A percentile compares a stretch with the other conserved stretches of the same genome.
Conservation (phyloP, 2,113 vertebrate species). For the Heterochromis multidens region DNA sequence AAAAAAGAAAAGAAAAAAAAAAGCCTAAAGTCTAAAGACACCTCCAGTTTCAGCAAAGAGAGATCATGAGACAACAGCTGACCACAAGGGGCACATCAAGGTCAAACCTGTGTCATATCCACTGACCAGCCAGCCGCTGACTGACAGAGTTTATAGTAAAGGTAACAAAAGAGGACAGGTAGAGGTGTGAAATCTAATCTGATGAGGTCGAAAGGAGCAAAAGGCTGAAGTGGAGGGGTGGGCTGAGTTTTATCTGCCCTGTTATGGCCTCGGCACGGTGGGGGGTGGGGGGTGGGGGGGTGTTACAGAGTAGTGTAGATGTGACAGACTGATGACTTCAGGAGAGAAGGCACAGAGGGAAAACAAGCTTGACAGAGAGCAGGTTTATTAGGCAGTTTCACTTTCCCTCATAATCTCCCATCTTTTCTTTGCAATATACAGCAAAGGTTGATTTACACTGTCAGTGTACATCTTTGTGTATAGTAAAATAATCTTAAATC, state of each 20-base stretch:
- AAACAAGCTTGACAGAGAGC: neutral
- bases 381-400: neutral
- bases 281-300: neutral
- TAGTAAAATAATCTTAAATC: neutral
- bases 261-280: neutral
- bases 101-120: conserved; percentile 41
- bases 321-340: neutral
- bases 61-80: neutral
- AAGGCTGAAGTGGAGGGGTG: neutral
- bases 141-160: conserved; percentile 39
- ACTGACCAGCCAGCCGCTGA: conserved; percentile 14
- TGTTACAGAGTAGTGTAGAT: neutral
- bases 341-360: neutral
- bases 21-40: neutral
- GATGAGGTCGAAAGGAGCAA: conserved; percentile 5
- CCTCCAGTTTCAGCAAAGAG: neutral
- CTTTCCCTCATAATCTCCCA: neutral
- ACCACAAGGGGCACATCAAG: conserved; percentile 18
- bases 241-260: neutral
- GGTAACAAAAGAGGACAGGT: conserved; percentile 61
- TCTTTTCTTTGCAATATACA: neutral
- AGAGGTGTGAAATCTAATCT: conserved; percentile 69
- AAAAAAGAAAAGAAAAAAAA: no score
- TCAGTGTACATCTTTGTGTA: neutral
- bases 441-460: neutral